Evolutionary conservation across 1,140 invertebrate genomes (phyloP).

Genomic region (Drepana arcuata): DNA sequence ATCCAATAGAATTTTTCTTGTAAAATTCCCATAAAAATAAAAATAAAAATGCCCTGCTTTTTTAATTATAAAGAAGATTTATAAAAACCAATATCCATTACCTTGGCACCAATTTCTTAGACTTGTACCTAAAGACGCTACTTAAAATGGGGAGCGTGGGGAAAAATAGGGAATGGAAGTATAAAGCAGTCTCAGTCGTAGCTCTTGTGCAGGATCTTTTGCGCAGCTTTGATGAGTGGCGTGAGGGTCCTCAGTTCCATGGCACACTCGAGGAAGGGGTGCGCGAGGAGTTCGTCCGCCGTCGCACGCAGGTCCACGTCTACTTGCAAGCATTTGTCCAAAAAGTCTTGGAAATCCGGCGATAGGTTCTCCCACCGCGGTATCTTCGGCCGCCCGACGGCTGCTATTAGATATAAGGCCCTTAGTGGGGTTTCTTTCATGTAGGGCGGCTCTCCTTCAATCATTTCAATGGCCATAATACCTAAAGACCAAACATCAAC

Average conservation of each 20-base stretch:
- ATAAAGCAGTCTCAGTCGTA: conserved; percentile 45
- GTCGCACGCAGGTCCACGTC: conserved; percentile 91
- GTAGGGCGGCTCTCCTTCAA: conserved; percentile 97
- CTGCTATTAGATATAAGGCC: conserved; percentile 96
- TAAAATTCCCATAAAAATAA: conserved; percentile 4
- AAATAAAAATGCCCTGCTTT: conserved; percentile 11
- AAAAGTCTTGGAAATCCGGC: conserved; percentile 83
- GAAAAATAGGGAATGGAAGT: conserved; percentile 23
- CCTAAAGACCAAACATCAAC: conserved; percentile 97
- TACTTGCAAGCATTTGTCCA: conserved; percentile 93
- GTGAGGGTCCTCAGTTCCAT: conserved; percentile 88
- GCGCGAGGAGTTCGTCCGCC: conserved; percentile 87
- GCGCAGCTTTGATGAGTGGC: conserved; percentile 93
- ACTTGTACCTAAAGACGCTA: no score
- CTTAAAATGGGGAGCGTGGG: no score
- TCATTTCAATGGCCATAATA: conserved; percentile 99
- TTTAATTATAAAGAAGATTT: conserved; percentile 4
- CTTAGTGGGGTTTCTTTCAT: conserved; percentile 94
- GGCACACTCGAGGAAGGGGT: conserved; percentile 91
- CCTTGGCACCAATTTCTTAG: no score
- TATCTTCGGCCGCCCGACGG: conserved; percentile 94
- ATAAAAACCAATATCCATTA: conserved; percentile 1
- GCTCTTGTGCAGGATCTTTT: conserved; percentile 80
- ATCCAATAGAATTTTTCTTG: not conserved
- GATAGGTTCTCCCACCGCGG: conserved; percentile 88